Percentiles rank a stretch among this genome's conserved stretches.
Conservation (phyloP, 92 coral and sea anemone species). For the Anthopleura xanthogrammica region DNA sequence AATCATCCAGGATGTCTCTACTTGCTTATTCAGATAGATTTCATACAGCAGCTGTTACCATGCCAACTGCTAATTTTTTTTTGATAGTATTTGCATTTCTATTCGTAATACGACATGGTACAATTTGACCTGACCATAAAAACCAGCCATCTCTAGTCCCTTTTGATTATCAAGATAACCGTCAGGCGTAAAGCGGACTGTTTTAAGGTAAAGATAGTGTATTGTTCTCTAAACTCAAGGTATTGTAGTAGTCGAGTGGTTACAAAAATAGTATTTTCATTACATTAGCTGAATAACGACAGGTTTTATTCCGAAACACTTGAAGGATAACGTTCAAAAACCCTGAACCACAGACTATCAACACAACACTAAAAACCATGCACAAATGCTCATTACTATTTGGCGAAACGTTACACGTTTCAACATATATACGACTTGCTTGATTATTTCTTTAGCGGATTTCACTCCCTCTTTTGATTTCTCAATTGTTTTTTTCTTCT, state of each 20-base stretch:
- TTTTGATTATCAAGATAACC: neutral
- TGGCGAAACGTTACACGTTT: neutral
- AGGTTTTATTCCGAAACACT: neutral
- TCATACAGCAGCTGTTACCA: neutral
- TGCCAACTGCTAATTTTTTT: neutral
- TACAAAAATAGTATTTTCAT: neutral
- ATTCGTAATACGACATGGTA: neutral
- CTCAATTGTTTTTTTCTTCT: neutral
- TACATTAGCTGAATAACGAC: neutral
- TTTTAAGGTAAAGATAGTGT: neutral
- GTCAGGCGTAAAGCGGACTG: neutral
- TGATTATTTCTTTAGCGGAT: neutral
- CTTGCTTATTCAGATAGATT: neutral
- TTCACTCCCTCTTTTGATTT: too few relatives aligned
- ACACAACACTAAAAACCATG: neutral
- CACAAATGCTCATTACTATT: too few relatives aligned
- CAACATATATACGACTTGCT: neutral
- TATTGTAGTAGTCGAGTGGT: neutral
- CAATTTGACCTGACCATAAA: neutral
- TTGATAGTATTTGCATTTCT: neutral
- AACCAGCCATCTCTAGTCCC: neutral
- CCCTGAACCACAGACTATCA: neutral
- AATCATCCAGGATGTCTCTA: neutral
- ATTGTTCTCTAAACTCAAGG: neutral
- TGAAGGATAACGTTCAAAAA: neutral